These are phyloP conservation scores for Synanceia verrucosa DNA, from an alignment of 2,797 vertebrate species.

Conservation along the genomic window DNA sequence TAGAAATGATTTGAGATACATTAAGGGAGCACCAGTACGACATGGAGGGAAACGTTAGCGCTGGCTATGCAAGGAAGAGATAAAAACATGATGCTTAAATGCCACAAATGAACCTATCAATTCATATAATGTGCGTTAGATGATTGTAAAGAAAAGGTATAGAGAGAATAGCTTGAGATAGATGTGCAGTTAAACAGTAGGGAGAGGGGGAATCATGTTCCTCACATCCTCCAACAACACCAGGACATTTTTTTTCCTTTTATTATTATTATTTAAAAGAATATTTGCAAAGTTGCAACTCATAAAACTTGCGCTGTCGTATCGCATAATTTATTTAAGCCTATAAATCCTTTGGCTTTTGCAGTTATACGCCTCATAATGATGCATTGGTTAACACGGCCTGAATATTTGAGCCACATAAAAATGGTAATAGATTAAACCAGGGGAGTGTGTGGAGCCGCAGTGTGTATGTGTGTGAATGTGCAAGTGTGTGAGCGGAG, in stretches of 20 bases:
- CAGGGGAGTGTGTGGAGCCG: constrained; percentile 50
- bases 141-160: constrained; percentile 46
- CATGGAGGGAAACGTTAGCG: constrained; percentile 35
- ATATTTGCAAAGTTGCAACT: constrained; percentile 76
- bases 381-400: constrained; percentile 76
- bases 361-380: constrained; percentile 74
- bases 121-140: constrained; percentile 49
- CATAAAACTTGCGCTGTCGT: constrained; percentile 71
- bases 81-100: constrained; percentile 33
- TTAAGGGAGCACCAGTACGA: constrained; percentile 45
- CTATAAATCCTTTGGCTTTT: constrained; percentile 74
- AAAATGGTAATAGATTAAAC: constrained; percentile 78
- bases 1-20: constrained; percentile 59
- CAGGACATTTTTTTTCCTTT: constrained; percentile 45
- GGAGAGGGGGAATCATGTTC: constrained; percentile 27
- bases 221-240: constrained; percentile 32
- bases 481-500: constrained; percentile 16
- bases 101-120: constrained; percentile 56
- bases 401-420: constrained; percentile 77
- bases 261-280: constrained; percentile 73
- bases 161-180: constrained; percentile 15
- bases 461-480: constrained; percentile 18
- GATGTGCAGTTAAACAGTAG: constrained; percentile 38
- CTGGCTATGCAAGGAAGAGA: constrained; percentile 10
- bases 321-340: constrained; percentile 75